phyloP scores from a whole-genome alignment of 2,113 vertebrate species.

The Leptobrachium ailaonicum region DNA sequence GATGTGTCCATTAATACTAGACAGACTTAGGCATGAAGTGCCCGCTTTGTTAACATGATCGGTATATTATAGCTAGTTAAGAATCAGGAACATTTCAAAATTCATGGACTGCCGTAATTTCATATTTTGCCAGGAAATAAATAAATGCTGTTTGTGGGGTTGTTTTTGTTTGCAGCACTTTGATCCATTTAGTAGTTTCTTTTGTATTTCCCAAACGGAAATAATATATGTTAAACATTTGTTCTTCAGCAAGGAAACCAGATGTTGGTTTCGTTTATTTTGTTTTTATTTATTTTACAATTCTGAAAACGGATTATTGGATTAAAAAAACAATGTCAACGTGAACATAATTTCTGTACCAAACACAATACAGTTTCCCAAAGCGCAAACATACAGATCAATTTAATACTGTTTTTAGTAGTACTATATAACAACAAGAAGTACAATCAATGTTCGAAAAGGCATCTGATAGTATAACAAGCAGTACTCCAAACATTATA shows the following conservation, averaged over 20 bases:
- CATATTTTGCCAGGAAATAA: background rate
- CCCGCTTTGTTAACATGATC: background rate
- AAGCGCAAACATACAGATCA: too few relatives aligned
- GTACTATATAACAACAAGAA: too few relatives aligned
- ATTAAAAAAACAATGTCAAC: background rate
- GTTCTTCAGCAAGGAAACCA: background rate
- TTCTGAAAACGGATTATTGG: background rate
- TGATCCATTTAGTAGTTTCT: slow-evolving; percentile 1
- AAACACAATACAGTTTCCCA: too few relatives aligned
- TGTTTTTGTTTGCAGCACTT: background rate
- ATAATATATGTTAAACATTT: background rate
- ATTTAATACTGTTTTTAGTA: too few relatives aligned
- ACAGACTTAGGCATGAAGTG: background rate
- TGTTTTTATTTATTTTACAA: background rate
- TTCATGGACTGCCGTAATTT: background rate
- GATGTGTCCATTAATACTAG: background rate
- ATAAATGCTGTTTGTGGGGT: background rate
- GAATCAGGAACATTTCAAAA: slow-evolving; percentile 11
- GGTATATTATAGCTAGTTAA: background rate
- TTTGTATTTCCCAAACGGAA: background rate
- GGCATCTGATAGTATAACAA: too few relatives aligned
- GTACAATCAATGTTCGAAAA: too few relatives aligned
- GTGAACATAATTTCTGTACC: background rate
- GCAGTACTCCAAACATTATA: too few relatives aligned
- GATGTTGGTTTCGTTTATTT: too few relatives aligned